These are phyloP conservation scores for Elymnias hypermnestra DNA, from an alignment of 1,140 invertebrate genomes.

Conservation along the genomic window DNA sequence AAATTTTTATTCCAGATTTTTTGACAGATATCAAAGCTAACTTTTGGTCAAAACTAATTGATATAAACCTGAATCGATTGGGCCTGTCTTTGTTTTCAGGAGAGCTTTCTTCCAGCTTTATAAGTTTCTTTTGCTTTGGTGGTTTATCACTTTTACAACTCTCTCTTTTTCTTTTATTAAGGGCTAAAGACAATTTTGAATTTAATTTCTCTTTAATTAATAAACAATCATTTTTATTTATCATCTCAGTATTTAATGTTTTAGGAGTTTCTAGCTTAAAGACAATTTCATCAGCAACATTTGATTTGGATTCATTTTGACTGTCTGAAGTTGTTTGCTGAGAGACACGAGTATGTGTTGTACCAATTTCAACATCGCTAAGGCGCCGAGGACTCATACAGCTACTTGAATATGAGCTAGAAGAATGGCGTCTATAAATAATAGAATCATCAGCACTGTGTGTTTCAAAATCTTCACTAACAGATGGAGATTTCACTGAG, in stretches of 20 bases:
- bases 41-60: slow-evolving; percentile 44
- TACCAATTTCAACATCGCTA: slow-evolving; percentile 53
- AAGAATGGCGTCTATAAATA: slow-evolving; percentile 87
- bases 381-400: slow-evolving; percentile 68
- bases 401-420: slow-evolving; percentile 87
- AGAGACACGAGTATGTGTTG: slow-evolving; percentile 15
- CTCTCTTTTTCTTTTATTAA: slow-evolving; percentile 65
- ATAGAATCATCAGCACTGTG: slow-evolving; percentile 84
- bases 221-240: slow-evolving; percentile 62
- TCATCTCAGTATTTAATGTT: slow-evolving; percentile 37
- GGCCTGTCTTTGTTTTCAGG: slow-evolving; percentile 17
- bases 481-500: slow-evolving; percentile 71
- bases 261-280: slow-evolving; percentile 38
- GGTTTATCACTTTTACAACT: slow-evolving; percentile 50
- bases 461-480: slow-evolving; percentile 77
- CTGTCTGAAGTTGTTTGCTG: slow-evolving; percentile 17
- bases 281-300: slow-evolving; percentile 22
- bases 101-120: slow-evolving; percentile 24
- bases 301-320: slow-evolving; percentile 17
- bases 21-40: slow-evolving; percentile 53
- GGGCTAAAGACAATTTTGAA: slow-evolving; percentile 52
- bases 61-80: slow-evolving; percentile 41
- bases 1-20: slow-evolving; percentile 38
- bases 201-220: slow-evolving; percentile 68
- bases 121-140: slow-evolving; percentile 49